phyloP scores from a whole-genome alignment of 2,797 vertebrate species.

The Saguinus oedipus region DNA sequence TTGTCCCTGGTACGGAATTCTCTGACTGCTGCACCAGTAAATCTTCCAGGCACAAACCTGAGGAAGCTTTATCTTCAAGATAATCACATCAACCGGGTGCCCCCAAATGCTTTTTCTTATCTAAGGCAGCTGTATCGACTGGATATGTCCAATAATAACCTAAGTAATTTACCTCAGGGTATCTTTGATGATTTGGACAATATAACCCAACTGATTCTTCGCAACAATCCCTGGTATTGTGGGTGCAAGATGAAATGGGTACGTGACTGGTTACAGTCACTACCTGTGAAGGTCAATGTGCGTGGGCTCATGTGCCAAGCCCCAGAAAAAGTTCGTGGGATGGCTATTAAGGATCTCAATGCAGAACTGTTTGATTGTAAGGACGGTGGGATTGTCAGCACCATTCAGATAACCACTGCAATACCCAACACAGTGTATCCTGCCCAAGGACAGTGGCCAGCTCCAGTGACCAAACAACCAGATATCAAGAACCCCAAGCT shows the following conservation, averaged over 20 bases:
- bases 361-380: slow-evolving; percentile 95
- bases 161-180: slow-evolving; percentile 97
- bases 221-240: slow-evolving; percentile 99
- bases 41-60: slow-evolving; percentile 94
- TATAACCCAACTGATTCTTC: slow-evolving; percentile 96
- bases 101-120: slow-evolving; percentile 95
- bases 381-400: slow-evolving; percentile 86
- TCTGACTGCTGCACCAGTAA: slow-evolving; percentile 94
- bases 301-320: slow-evolving; percentile 99
- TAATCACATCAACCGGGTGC: slow-evolving; percentile 97
- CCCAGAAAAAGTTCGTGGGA: slow-evolving; percentile 98
- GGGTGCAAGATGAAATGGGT: slow-evolving; percentile 99
- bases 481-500: slow-evolving; percentile 91
- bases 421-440: slow-evolving; percentile 90
- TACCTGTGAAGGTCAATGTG: slow-evolving; percentile 96
- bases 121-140: slow-evolving; percentile 96
- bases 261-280: slow-evolving; percentile 95
- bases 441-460: slow-evolving; percentile 93
- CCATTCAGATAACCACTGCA: slow-evolving; percentile 91
- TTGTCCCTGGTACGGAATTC: slow-evolving; percentile 97
- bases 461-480: slow-evolving; percentile 94
- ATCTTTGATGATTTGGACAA: slow-evolving; percentile 99
- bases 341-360: slow-evolving; percentile 98
- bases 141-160: slow-evolving; percentile 98
- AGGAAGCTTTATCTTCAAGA: slow-evolving; percentile 98